A percentile compares a stretch with the other conserved stretches of the same genome.
phyloP scores from a whole-genome alignment of 2,888 invertebrate genomes.

The Gandaritis pyraliata region DNA sequence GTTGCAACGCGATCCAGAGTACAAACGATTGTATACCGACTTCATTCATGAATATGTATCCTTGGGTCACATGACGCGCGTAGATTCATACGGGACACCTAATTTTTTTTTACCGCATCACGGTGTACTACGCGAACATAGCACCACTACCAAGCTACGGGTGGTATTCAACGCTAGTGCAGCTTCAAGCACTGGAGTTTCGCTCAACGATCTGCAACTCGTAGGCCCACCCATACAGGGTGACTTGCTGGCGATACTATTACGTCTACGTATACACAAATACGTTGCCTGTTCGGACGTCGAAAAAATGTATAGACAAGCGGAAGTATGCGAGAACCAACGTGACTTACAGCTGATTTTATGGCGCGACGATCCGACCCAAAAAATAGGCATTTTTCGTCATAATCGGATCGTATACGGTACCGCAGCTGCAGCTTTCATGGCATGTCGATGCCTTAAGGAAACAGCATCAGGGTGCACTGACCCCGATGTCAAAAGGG shows the following conservation, averaged over 20 bases:
- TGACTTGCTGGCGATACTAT: neutral
- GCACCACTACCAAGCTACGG: no score
- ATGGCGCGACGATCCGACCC: neutral
- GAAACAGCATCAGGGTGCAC: neutral
- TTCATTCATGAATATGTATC: neutral
- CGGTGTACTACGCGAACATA: neutral
- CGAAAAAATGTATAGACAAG: neutral
- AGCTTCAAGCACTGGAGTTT: neutral
- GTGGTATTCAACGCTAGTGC: neutral
- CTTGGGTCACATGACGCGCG: neutral
- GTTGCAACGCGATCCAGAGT: neutral
- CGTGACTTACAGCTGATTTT: neutral
- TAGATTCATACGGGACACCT: neutral
- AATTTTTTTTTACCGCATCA: neutral
- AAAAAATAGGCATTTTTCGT: neutral
- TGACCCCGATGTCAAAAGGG: neutral
- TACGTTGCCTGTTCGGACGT: neutral
- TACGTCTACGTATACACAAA: neutral
- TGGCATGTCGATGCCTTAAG: neutral
- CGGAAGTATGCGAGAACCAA: neutral
- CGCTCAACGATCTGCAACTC: neutral
- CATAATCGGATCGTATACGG: neutral
- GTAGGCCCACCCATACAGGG: neutral
- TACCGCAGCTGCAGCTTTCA: neutral
- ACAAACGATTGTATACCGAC: neutral